Evolutionary conservation across 1,140 invertebrate species (phyloP), one percentile per base, ranked within the genome.

Genomic region (Drosophila bocki): DNA sequence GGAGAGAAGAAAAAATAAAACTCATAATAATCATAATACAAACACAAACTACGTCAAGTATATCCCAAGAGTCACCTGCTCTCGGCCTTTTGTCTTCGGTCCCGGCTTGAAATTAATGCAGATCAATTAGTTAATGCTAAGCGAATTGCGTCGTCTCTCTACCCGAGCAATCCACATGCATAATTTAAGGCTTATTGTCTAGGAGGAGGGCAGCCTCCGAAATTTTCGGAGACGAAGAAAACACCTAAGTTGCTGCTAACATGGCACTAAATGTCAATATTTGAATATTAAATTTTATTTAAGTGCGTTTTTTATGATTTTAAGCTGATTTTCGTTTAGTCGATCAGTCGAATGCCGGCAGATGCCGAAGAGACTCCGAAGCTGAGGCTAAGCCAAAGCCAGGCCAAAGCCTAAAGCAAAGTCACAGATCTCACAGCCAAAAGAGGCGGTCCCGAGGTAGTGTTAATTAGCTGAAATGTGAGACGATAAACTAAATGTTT

Each of bases 241-340:
- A 78, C 69, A 91, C 74, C 72, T 88, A 81, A 88, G 84, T 88
- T 88, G 84, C 71, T 84, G 83, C 87, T 91, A 91, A 91, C 87
- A 91, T 91, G 83, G 75, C 82, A 91, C 83, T 91, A 91, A 91
- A 91, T 91, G 87, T 91, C 87, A 91, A 91, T 91, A 91, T 91
- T 91, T 91, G 88, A 91, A 91, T 91, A 91, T 91, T 85, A 91
- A 91, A 91, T 88, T 91, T 91, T 91, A 91, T 84, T 91, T 91
- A 91, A 91, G 83, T 91, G 87, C 87, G 80, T 91, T 84, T 91
- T 91, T 91, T 91, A 91, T 91, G 83, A 69, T 68, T 78, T 71
- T 87, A 91, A 91, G 87, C 87, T 82, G 88, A 91, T 91, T 91
- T 91, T 87, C 75, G 87, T 80, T 74, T 84, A 84, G 78, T 82